Percentiles rank a stretch among this genome's conserved stretches.
These are phyloP conservation scores for Elaphurus davidianus DNA, from an alignment of 2,113 vertebrate species.

Conservation along the genomic window DNA sequence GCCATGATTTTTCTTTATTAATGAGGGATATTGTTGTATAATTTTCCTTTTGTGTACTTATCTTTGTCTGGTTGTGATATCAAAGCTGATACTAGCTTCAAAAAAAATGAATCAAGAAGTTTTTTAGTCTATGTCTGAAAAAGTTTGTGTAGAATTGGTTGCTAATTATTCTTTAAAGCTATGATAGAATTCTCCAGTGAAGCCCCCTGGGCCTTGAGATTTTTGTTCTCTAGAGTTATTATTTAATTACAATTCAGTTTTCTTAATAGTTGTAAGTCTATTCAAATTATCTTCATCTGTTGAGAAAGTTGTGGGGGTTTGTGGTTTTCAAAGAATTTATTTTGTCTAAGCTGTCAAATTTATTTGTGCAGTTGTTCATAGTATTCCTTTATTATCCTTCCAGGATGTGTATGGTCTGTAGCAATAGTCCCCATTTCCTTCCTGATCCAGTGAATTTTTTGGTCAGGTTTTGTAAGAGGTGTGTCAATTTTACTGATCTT, in stretches of 20 bases:
- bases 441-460: not conserved
- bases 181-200: not conserved
- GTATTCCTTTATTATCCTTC: not conserved
- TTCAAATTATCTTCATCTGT: not conserved
- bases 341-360: not conserved
- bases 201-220: not conserved
- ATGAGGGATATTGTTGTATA: not conserved
- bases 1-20: not conserved
- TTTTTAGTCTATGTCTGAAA: not conserved
- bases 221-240: not conserved
- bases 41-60: not conserved
- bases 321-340: not conserved
- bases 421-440: not conserved
- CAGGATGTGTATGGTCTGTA: not conserved
- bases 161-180: not conserved
- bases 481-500: not conserved
- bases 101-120: not conserved
- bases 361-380: not conserved
- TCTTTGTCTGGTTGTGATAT: not conserved
- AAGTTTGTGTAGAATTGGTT: not conserved
- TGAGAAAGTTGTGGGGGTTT: not conserved
- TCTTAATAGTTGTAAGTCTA: not conserved
- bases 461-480: not conserved
- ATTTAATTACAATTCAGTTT: not conserved
- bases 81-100: not conserved